phyloP scores from a whole-genome alignment of 2,797 vertebrate genomes.

The Platalea minor region DNA sequence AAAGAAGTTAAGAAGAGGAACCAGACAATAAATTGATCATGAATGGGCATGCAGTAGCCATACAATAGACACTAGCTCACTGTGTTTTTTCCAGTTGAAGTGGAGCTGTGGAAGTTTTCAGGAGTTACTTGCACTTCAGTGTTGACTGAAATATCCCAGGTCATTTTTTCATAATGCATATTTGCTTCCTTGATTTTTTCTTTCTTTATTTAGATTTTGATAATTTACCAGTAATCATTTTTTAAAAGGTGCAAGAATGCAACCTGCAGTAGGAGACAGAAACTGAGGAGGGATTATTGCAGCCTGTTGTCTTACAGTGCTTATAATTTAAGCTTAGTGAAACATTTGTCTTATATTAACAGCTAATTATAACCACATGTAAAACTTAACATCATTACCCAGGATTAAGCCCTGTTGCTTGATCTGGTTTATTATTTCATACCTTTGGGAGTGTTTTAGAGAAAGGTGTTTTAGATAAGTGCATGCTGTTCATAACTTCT shows the following conservation, averaged over 20 bases:
- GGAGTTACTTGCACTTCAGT: rapidly evolving
- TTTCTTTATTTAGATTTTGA: background rate
- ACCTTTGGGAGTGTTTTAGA: background rate
- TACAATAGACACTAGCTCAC: background rate
- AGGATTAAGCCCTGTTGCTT: background rate
- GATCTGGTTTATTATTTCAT: background rate
- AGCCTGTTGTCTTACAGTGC: background rate
- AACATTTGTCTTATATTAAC: background rate
- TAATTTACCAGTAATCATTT: background rate
- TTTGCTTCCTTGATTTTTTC: background rate
- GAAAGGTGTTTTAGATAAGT: background rate
- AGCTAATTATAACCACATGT: background rate
- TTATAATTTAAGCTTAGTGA: background rate
- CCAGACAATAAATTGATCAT: rapidly evolving
- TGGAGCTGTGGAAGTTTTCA: background rate
- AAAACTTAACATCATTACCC: background rate
- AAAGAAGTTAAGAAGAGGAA: background rate
- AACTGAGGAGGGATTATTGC: background rate
- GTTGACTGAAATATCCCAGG: background rate
- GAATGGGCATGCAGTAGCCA: background rate
- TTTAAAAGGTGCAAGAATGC: background rate
- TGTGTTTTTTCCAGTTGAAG: background rate
- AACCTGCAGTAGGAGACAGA: background rate
- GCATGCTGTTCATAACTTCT: background rate
- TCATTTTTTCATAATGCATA: background rate